Conservation (phyloP, 2,113 vertebrate genomes). For the Calypte anna region DNA sequence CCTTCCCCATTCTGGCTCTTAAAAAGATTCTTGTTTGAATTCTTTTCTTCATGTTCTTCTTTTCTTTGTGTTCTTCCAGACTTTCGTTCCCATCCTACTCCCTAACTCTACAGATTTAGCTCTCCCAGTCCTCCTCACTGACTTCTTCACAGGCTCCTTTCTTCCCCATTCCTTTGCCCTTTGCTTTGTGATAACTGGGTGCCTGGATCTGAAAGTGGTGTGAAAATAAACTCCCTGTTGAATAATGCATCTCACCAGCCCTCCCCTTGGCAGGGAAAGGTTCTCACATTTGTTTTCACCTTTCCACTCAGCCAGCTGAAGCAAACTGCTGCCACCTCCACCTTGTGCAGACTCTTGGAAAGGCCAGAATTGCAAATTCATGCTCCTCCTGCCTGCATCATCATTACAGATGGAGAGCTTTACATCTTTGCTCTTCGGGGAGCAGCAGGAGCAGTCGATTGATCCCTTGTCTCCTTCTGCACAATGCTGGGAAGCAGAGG, state of each 20-base stretch:
- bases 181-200: not conserved
- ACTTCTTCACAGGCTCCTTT: not conserved
- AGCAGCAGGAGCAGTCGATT: not conserved
- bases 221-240: not conserved
- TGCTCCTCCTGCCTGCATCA: not conserved
- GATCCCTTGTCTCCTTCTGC: not conserved
- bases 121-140: not conserved
- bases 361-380: conserved; percentile 21
- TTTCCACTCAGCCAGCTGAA: conserved; percentile 15
- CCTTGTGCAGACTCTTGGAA: not conserved
- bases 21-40: not conserved
- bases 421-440: not conserved
- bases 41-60: no score
- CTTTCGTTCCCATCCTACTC: not conserved
- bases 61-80: not conserved
- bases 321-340: conserved; percentile 3
- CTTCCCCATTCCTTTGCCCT: not conserved
- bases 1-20: not conserved
- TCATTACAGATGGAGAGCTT: not conserved
- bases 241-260: not conserved
- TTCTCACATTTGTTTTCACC: conserved; percentile 27
- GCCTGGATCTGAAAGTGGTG: not conserved
- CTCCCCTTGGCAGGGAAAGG: not conserved
- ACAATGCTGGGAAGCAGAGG: not conserved
- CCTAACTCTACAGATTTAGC: not conserved